Conservation (phyloP, 2,888 invertebrate species). For the Pyrgus malvae region DNA sequence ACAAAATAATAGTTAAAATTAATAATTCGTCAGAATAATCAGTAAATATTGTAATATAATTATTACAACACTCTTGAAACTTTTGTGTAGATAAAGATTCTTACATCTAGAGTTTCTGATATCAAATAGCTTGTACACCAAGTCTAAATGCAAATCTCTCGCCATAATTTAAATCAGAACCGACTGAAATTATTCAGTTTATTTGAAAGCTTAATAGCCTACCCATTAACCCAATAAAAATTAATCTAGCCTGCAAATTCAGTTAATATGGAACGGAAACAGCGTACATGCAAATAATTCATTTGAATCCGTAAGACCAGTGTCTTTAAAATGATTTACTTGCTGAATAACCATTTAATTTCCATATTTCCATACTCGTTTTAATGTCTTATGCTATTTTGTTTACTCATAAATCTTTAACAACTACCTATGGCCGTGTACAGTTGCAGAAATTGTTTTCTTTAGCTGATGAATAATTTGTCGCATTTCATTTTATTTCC, state of each 20-base stretch:
- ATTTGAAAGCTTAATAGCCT: constrained; percentile 26
- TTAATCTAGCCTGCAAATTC: constrained; percentile 26
- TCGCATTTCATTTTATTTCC: background rate
- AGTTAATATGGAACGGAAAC: constrained; percentile 26
- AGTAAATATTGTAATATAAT: no score
- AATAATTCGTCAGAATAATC: no score
- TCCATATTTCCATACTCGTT: constrained; percentile 40
- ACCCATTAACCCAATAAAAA: constrained; percentile 27
- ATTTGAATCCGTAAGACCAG: constrained; percentile 20
- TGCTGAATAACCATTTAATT: constrained; percentile 38
- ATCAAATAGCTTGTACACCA: constrained; percentile 1
- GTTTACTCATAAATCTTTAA: constrained; percentile 15
- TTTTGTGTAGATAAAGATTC: no score
- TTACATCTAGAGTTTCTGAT: constrained; percentile 12
- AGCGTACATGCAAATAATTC: constrained; percentile 24
- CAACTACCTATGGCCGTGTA: background rate
- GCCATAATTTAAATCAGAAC: constrained; percentile 24
- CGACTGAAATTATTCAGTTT: constrained; percentile 25
- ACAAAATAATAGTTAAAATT: no score
- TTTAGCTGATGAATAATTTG: constrained; percentile 1
- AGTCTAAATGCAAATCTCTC: constrained; percentile 16
- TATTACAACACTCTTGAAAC: no score
- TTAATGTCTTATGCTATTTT: constrained; percentile 13
- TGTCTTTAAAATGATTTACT: constrained; percentile 25
- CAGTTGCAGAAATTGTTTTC: background rate